Evolutionary conservation across 1,140 invertebrate species (phyloP).

Genomic region (Catajapyx aquilonaris): DNA sequence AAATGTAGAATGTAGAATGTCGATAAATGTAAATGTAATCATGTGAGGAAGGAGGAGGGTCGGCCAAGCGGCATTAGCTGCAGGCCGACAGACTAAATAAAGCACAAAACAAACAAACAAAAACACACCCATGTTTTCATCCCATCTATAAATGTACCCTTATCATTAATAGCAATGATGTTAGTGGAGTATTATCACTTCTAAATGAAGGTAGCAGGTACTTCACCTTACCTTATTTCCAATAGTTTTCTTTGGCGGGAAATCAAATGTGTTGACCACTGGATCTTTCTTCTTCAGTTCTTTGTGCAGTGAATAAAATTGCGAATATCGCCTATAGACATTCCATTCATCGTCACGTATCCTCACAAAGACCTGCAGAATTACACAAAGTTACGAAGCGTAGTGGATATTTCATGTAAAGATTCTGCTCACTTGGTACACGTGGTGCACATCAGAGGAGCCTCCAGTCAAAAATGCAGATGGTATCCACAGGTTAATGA

Average conservation of each 20-base stretch:
- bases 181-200: not conserved
- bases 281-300: conserved; percentile 62
- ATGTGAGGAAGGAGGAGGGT: too few relatives aligned
- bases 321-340: conserved; percentile 73
- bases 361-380: conserved; percentile 50
- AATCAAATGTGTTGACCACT: conserved; percentile 55
- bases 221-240: conserved; percentile 51
- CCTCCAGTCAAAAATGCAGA: conserved; percentile 68
- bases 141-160: too few relatives aligned
- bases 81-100: too few relatives aligned
- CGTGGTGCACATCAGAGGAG: conserved; percentile 53
- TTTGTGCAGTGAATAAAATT: conserved; percentile 64
- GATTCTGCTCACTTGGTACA: conserved; percentile 48
- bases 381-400: conserved; percentile 7
- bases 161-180: not conserved
- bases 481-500: conserved; percentile 79
- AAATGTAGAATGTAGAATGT: too few relatives aligned
- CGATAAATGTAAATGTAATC: too few relatives aligned
- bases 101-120: too few relatives aligned
- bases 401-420: not conserved
- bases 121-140: too few relatives aligned
- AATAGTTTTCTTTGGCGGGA: conserved; percentile 83
- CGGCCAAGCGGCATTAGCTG: too few relatives aligned
- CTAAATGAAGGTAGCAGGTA: not conserved
- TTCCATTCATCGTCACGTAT: conserved; percentile 82